Percentiles rank a stretch among this genome's conserved stretches.
phyloP scores from a whole-genome alignment of 1,140 invertebrate genomes.

The Zaprionus nigranus region DNA sequence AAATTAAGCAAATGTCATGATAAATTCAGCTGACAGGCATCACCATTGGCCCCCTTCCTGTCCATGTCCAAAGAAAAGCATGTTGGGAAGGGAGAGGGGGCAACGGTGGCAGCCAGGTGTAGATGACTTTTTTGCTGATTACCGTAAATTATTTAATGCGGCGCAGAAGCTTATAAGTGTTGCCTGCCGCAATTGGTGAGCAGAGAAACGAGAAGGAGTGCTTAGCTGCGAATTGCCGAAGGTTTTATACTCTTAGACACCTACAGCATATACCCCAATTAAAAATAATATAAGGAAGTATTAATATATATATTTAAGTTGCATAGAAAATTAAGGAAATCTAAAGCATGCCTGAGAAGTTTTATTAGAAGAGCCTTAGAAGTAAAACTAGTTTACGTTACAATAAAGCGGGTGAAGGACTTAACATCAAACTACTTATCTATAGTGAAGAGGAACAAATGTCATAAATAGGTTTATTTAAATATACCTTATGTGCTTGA shows the following conservation, averaged over 20 bases:
- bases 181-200: background rate
- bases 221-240: background rate
- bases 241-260: background rate
- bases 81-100: background rate
- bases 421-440: too few relatives aligned
- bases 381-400: too few relatives aligned
- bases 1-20: conserved; percentile 80
- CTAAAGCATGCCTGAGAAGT: too few relatives aligned
- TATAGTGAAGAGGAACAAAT: too few relatives aligned
- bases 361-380: too few relatives aligned
- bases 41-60: conserved; percentile 7
- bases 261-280: too few relatives aligned
- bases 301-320: too few relatives aligned
- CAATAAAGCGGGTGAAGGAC: too few relatives aligned
- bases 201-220: background rate
- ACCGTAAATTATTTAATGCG: conserved; percentile 49
- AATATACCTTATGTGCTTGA: too few relatives aligned
- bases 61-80: background rate
- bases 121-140: conserved; percentile 53
- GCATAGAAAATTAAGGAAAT: too few relatives aligned
- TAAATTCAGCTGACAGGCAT: conserved; percentile 65
- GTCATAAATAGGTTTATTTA: too few relatives aligned
- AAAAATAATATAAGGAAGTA: too few relatives aligned
- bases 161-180: background rate
- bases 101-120: background rate